Percentiles rank a stretch among this genome's conserved stretches.
Conservation (phyloP, 2,113 vertebrate genomes). For the Cichladusa arquata region DNA sequence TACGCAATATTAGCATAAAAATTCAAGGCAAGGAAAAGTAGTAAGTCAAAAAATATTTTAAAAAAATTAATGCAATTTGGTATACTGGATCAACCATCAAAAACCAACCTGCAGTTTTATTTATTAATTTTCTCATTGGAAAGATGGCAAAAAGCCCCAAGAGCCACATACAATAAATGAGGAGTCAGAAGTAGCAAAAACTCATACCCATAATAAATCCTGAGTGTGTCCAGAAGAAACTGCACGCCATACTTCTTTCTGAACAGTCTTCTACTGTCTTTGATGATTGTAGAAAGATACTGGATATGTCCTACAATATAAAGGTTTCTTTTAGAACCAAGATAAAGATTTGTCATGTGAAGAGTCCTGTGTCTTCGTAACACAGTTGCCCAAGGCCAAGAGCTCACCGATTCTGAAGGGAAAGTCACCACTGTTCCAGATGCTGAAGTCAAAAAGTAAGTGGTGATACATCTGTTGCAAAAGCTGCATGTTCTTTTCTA, state of each 20-base stretch:
- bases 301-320: conserved; percentile 89
- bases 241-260: conserved; percentile 94
- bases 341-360: not conserved
- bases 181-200: not conserved
- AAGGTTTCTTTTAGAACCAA: conserved; percentile 54
- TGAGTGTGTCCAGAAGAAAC: conserved; percentile 90
- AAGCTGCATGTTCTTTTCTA: conserved; percentile 88
- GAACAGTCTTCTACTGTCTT: conserved; percentile 95
- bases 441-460: conserved; percentile 93
- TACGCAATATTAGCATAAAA: not conserved
- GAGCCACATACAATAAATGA: not conserved
- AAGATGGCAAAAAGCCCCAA: not conserved
- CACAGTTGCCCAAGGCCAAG: not conserved
- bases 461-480: conserved; percentile 92
- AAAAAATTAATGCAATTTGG: not conserved
- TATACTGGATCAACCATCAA: not conserved
- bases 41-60: not conserved
- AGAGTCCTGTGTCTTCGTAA: not conserved
- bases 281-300: conserved; percentile 95
- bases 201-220: conserved; percentile 92
- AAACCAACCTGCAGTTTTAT: not conserved
- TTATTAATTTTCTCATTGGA: not conserved
- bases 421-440: conserved; percentile 98
- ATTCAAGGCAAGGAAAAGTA: not conserved
- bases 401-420: conserved; percentile 90